phyloP scores from a whole-genome alignment of 2,113 vertebrate species.

The Cyprinodon tularosa region DNA sequence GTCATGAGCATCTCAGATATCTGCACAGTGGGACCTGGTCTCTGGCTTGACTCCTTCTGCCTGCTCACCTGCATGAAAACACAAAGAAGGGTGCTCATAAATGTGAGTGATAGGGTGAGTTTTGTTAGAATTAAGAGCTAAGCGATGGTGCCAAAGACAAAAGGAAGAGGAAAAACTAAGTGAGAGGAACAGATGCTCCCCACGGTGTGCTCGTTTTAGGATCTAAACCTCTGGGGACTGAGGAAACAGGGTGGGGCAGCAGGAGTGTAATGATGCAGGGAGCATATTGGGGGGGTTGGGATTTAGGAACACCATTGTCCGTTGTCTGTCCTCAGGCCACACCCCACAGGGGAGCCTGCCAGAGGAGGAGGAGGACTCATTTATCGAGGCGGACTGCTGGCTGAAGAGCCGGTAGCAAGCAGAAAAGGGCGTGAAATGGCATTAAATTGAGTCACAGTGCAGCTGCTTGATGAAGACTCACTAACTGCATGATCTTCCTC shows the following conservation, averaged over 20 bases:
- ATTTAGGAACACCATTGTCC: conserved; percentile 42
- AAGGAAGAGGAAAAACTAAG: conserved; percentile 32
- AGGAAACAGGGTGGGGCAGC: conserved; percentile 14
- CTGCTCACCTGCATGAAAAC: conserved; percentile 53
- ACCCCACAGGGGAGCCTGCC: conserved; percentile 50
- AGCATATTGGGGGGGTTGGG: conserved; percentile 33
- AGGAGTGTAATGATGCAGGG: conserved; percentile 42
- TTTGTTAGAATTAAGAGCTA: neutral
- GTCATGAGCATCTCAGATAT: conserved; percentile 59
- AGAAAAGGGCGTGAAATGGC: conserved; percentile 67
- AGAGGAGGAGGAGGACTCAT: conserved; percentile 37
- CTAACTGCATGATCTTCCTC: conserved; percentile 14
- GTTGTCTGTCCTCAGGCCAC: conserved; percentile 47
- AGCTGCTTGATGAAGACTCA: conserved; percentile 57
- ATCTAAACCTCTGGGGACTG: conserved; percentile 59
- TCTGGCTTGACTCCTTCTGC: conserved; percentile 7
- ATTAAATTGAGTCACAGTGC: conserved; percentile 60
- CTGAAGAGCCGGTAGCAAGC: conserved; percentile 29
- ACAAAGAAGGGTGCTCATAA: conserved; percentile 9
- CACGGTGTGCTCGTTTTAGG: conserved; percentile 50
- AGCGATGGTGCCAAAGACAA: conserved; percentile 7
- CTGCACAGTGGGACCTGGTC: conserved; percentile 1
- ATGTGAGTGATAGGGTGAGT: neutral
- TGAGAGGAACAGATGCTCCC: conserved; percentile 70
- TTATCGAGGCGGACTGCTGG: conserved; percentile 45